Percentiles rank a stretch among this genome's conserved stretches.
phyloP scores from a whole-genome alignment of 2,797 vertebrate species.

The Antennarius maculatus region DNA sequence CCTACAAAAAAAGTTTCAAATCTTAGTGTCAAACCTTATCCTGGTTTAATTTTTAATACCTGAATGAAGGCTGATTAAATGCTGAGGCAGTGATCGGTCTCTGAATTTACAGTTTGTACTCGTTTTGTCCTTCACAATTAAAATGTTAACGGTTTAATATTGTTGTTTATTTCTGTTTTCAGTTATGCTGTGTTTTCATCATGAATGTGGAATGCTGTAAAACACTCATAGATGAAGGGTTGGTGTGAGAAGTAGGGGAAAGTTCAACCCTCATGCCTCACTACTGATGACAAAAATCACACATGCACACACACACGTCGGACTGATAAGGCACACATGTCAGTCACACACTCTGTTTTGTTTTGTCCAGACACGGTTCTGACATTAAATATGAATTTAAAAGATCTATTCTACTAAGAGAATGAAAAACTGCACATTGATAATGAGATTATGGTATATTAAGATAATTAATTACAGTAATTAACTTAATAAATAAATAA shows the following conservation, averaged over 20 bases:
- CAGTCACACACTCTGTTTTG: slow-evolving; percentile 11
- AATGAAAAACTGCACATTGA: too few relatives aligned
- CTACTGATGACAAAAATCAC: slow-evolving; percentile 44
- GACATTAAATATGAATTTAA: background rate
- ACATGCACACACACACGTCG: slow-evolving; percentile 18
- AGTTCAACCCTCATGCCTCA: slow-evolving; percentile 72
- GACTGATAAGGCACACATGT: slow-evolving; percentile 38
- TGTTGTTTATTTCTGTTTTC: background rate
- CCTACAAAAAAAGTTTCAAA: background rate
- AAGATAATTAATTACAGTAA: too few relatives aligned
- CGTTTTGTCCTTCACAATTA: background rate
- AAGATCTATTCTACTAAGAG: background rate
- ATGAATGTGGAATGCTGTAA: slow-evolving; percentile 53
- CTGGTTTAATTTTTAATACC: too few relatives aligned
- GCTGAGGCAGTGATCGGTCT: background rate
- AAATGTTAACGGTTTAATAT: background rate
- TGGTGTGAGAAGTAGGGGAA: slow-evolving; percentile 83
- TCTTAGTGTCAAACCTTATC: background rate
- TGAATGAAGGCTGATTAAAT: background rate
- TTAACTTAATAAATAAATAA: too few relatives aligned
- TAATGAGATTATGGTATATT: too few relatives aligned
- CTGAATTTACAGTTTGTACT: background rate
- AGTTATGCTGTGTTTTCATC: slow-evolving; percentile 9
- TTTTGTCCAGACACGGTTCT: background rate
- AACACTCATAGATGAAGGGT: slow-evolving; percentile 32